These are phyloP conservation scores for Thamnaconus septentrionalis DNA, from an alignment of 2,113 vertebrate species.

Conservation along the genomic window DNA sequence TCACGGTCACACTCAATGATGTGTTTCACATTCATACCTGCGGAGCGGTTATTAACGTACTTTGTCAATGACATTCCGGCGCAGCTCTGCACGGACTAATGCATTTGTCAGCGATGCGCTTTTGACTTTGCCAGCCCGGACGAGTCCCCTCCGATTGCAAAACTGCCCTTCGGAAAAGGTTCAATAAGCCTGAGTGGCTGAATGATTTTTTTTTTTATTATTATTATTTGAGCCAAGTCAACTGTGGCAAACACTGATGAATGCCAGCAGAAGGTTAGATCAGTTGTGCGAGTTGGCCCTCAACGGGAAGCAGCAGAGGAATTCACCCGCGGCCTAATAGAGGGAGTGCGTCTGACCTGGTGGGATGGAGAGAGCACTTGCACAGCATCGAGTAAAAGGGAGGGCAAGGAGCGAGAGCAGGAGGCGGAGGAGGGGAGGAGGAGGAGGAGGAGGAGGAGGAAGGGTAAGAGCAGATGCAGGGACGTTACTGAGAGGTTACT, in stretches of 20 bases:
- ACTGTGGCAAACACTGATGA: slow-evolving; percentile 62
- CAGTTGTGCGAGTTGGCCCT: slow-evolving; percentile 62
- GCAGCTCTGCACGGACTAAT: slow-evolving; percentile 19
- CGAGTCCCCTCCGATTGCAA: slow-evolving; percentile 21
- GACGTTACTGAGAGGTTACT: slow-evolving; percentile 45
- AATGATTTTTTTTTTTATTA: slow-evolving; percentile 61
- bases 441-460: slow-evolving; percentile 21
- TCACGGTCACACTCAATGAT: no score
- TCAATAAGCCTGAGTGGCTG: slow-evolving; percentile 45
- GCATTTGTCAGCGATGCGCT: slow-evolving; percentile 3
- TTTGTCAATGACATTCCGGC: not conserved
- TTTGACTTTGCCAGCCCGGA: slow-evolving; percentile 7
- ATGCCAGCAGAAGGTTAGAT: slow-evolving; percentile 64
- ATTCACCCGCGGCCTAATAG: slow-evolving; percentile 53
- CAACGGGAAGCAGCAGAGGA: slow-evolving; percentile 46
- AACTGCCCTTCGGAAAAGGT: slow-evolving; percentile 41
- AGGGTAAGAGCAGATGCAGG: slow-evolving; percentile 55
- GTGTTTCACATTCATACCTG: no score
- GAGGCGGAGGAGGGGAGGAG: slow-evolving; percentile 3
- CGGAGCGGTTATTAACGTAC: no score
- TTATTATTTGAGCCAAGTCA: slow-evolving; percentile 25
- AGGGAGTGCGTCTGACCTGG: slow-evolving; percentile 47
- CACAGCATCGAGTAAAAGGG: slow-evolving; percentile 23
- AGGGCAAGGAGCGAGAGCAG: slow-evolving; percentile 14
- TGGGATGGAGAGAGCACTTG: slow-evolving; percentile 14